Percentiles rank a stretch among this genome's conserved stretches.
These are phyloP conservation scores for Cepaea hortensis DNA, from an alignment of 2,888 invertebrate genomes.

Conservation along the genomic window DNA sequence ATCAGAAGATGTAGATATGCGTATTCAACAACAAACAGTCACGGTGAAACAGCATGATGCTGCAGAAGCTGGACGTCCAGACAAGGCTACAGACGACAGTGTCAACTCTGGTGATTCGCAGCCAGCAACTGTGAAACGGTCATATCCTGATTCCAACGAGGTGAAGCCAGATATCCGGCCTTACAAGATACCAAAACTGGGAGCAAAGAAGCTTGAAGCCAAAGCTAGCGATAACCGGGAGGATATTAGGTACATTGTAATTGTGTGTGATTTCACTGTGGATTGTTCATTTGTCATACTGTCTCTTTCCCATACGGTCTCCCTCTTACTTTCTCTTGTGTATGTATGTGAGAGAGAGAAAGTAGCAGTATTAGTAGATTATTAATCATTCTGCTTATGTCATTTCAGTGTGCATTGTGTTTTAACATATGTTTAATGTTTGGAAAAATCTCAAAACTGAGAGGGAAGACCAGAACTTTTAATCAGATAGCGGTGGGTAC, in stretches of 20 bases:
- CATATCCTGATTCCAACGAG: slow-evolving; percentile 27
- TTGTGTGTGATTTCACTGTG: background rate
- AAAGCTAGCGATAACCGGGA: slow-evolving; percentile 19
- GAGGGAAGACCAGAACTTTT: too few relatives aligned
- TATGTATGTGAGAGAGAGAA: too few relatives aligned
- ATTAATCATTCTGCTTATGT: too few relatives aligned
- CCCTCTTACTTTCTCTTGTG: slow-evolving; percentile 4
- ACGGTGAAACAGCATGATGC: background rate
- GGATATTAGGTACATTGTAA: slow-evolving; percentile 38
- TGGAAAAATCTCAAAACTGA: too few relatives aligned
- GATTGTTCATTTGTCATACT: background rate
- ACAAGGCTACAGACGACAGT: slow-evolving; percentile 2
- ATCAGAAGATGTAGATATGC: slow-evolving; percentile 44
- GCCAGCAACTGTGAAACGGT: slow-evolving; percentile 12
- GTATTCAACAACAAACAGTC: slow-evolving; percentile 3
- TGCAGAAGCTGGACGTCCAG: background rate
- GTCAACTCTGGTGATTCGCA: background rate
- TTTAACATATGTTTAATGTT: too few relatives aligned
- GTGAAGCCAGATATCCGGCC: slow-evolving; percentile 23
- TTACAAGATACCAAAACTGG: slow-evolving; percentile 43
- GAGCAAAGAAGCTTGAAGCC: slow-evolving; percentile 42
- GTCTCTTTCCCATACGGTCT: background rate
- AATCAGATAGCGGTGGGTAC: too few relatives aligned
- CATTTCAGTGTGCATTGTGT: too few relatives aligned
- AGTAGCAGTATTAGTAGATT: too few relatives aligned